Evolutionary conservation across 2,888 invertebrate genomes (phyloP), one percentile per base, ranked within the genome.

Genomic region (Hedychridium roseum): DNA sequence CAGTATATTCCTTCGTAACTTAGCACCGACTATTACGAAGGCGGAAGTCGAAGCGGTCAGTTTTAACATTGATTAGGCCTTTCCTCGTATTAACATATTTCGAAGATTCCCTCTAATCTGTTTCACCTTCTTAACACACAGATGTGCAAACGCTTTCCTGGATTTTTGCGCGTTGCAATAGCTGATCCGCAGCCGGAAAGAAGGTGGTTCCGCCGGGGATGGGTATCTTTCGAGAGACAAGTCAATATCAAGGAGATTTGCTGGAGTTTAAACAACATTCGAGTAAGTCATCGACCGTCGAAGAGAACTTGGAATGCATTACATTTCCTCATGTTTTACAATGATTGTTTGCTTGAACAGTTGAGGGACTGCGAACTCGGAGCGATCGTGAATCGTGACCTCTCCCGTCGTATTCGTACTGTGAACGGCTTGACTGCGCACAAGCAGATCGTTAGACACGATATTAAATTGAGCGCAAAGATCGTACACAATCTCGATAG

Each of bases 221-320:
- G 98, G 98, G 96, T 97, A 23, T 98, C 98, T 0, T 98, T 97
- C 80, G 91, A 93, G 60, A 85, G 97, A 14, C 92, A 94, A 71
- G 97, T 98, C 34, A 97, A 98, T 80, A 98, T 99, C 61, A 98
- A 98, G 77, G 98, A 99, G 76, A 98, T 99, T 61, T 99, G 98
- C 80, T 99, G 97, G 97, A 95, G 94, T 76, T 84, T 99, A 30
- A 98, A 97, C 77, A 97, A 94, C 65, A 93, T 96, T 54, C 85
- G 97, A 70, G 87, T 91, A 79, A 79, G 81, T 71, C 6, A 3
- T 6, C n/a, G 32, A 30, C 12, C 5, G 7, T 17, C 3, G 21
- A 32, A 7, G 17, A 32, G 5, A 15, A 15, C 17, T 35, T 35
- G 11, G n/a, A n/a, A n/a, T 17, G 2, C 6, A 20, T 12, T 15